phyloP scores from a whole-genome alignment of 1,140 invertebrate genomes.

The Mactra quadrangularis region DNA sequence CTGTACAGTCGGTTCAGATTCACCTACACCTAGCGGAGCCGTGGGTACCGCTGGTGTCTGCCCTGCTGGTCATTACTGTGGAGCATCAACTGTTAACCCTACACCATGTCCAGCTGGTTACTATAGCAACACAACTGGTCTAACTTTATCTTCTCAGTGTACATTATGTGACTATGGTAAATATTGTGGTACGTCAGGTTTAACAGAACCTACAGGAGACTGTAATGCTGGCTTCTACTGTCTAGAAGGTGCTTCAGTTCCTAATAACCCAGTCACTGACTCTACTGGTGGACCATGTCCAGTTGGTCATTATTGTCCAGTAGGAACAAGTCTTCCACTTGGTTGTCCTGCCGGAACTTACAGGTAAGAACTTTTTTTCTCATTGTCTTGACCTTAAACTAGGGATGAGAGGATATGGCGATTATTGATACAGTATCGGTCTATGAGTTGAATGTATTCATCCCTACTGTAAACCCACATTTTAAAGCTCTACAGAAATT shows the following conservation, averaged over 20 bases:
- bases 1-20: constrained; percentile 78
- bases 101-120: constrained; percentile 75
- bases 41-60: constrained; percentile 79
- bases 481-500: no score
- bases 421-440: no score
- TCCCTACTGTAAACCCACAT: no score
- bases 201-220: constrained; percentile 76
- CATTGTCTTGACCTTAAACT: background rate
- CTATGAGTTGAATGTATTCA: no score
- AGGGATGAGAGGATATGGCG: no score
- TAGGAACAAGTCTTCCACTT: constrained; percentile 80
- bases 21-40: constrained; percentile 71
- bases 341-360: constrained; percentile 80
- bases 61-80: constrained; percentile 77
- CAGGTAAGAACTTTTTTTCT: constrained; percentile 16
- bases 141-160: constrained; percentile 65
- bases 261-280: constrained; percentile 78
- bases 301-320: constrained; percentile 79
- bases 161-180: constrained; percentile 74
- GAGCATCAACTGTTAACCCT: constrained; percentile 67
- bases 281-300: constrained; percentile 80
- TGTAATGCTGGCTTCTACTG: constrained; percentile 81
- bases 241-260: constrained; percentile 73
- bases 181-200: constrained; percentile 76
- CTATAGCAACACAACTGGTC: constrained; percentile 77